Base-by-base conservation (phyloP, 2,797 vertebrate genomes). In the Pelodytes ibericus region DNA sequence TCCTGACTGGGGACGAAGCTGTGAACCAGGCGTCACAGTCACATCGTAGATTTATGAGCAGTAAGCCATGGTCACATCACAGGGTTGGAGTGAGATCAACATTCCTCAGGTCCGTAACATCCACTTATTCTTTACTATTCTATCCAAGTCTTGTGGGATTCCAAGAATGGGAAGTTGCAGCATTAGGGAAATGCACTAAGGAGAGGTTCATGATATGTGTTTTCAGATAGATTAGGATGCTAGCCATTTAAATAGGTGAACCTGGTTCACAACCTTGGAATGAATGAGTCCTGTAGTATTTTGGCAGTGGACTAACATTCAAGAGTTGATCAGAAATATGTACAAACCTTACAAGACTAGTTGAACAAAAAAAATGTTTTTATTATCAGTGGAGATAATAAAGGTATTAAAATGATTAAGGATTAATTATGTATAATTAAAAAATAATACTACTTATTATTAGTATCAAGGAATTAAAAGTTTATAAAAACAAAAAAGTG, bases 1-100 rank as follows among this genome's bases (percentile, higher is more conserved):
- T 92, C 89, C 91, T 89, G 91, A 83, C 89, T 80, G 86, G 86
- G 86, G 85, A 86, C 81, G 61, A 81, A 91, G 86, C 87, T 88
- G 90, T 91, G 89, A 90, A 90, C 81, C 88, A 72, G 85, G 87
- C 88, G 90, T 88, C 89, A 66, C 81, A 83, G 39, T 58, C 61
- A 72, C 36, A 44, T n/a, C 62, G 10, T 80, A 90, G 90, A 91
- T 87, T 83, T 87, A 92, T 88, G 88, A 85, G 86, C 76, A 86
- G 61, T 70, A 62, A 75, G 71, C 79, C 29, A 80, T 56, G 36
- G 60, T 69, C 75, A 80, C 80, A 81, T 63, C 60, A 80, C 4
- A 0, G 69, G 77, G 83, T 82, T 84, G 85, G 85, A 80, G 72
- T 2, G 0, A 75, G 81, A 83, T 84, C 84, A 67, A 82, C 72